Evolutionary conservation across 2,797 vertebrate genomes (phyloP), one percentile per base, ranked within the genome.

Genomic region (Meriones psammophilus): DNA sequence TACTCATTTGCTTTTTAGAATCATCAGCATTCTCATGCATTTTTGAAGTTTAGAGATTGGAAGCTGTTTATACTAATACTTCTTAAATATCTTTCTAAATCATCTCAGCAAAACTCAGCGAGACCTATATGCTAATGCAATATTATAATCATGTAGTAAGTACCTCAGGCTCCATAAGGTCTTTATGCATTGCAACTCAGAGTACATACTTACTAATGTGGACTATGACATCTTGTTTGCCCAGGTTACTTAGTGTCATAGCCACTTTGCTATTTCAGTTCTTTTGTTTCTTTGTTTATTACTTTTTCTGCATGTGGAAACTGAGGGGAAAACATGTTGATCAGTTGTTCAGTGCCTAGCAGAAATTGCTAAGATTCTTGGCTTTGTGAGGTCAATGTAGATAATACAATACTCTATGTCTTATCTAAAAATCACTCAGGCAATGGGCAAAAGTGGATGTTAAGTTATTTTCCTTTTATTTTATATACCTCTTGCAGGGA

Each of bases 71-170:
- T 30, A 89, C 56, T 22, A 87, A 24, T 83, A 94, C 54, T 76
- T 62, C 4, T 69, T 94, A 93, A 91, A 79, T 10, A 71, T 89
- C 12, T 92, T 81, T 50, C 28, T 90, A 87, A 78, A 91, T 50
- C 50, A 9, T 8, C 50, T 50, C 13, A 68, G 71, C 46, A 39
- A 89, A 88, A 58, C 28, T 8, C 46, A 92, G 78, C 5, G 33
- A 84, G 33, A 1, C 13, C 39, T 42, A 20, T 8, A 73, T 30
- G n/a, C 36, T 92, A 74, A 10, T 5, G 64, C 5, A 8, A 56
- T 3, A 58, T n/a, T n/a, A n/a, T 58, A 58, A 17, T 58, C 15
- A 7, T 5, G 69, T 5, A 8, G 62, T 3, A 62, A 33, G 60
- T 81, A 73, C 33, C 42, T 78, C 73, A 93, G 64, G 30, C 33